Base-by-base conservation (phyloP, 2,113 vertebrate genomes). In the Lycaon pictus region DNA sequence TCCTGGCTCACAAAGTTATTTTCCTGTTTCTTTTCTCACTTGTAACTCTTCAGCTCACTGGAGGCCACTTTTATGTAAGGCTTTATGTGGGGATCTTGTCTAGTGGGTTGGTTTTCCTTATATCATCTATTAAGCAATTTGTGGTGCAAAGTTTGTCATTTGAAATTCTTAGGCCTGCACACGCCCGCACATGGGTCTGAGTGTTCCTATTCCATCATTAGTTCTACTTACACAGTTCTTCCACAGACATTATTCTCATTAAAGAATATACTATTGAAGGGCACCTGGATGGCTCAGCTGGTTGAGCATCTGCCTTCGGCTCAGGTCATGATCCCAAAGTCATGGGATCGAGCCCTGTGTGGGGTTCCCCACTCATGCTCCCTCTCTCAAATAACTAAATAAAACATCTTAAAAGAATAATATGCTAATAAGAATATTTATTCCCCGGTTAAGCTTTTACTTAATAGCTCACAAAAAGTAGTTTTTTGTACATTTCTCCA, bases 401-500 rank as follows among this genome's bases (percentile, higher is more conserved):
- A 43, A 43, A 7, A 43, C 43, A 43, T 7, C 43, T 43, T 43
- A 43, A 43, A 43, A 43, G 43, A 43, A 43, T 43, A 76, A 95
- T 7, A 62, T 12, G 4, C 89, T 90, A 83, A 9, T 96, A 92
- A 96, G 97, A 91, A 79, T 76, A 48, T 56, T 5, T 48, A 65
- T 43, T 84, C 72, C 74, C 89, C 55, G 67, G 88, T 79, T 76
- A 55, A 43, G 32, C 65, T 94, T 96, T 89, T 67, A 91, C 48
- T 88, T 97, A 96, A 96, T 92, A 67, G 72, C 81, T 97, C 67
- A 83, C 20, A 67, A 71, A 91, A 95, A 87, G 56, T 83, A 32
- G 62, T 83, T 95, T 92, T 93, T 92, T 95, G 80, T 89, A 81
- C 89, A 96, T 95, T 98, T 82, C 89, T 62, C 95, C 95, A 60